These are phyloP conservation scores for Harpagifer antarcticus DNA, from an alignment of 2,797 vertebrate species.

Conservation along the genomic window DNA sequence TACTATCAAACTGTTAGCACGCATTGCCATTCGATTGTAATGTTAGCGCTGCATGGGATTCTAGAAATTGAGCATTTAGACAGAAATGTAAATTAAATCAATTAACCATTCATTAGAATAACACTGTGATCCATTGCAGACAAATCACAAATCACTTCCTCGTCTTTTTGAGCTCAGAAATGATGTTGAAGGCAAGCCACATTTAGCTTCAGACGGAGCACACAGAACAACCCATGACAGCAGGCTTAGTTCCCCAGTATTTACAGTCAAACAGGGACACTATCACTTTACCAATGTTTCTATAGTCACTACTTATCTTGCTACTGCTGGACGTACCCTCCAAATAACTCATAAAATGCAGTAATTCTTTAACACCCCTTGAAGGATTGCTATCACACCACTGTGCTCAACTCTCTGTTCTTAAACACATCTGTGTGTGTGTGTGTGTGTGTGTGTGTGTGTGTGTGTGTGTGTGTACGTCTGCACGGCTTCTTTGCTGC, in stretches of 20 bases:
- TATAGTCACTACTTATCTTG: background rate
- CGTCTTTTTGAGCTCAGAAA: background rate
- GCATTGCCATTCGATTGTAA: background rate
- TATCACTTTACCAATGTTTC: rapidly evolving
- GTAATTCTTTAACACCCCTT: conserved; percentile 8
- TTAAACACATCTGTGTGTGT: conserved; percentile 40
- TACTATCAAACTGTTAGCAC: background rate
- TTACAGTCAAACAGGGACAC: no score
- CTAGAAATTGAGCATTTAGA: no score
- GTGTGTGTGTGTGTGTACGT: no score
- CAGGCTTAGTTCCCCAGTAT: background rate
- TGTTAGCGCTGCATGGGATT: no score
- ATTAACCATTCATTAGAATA: no score
- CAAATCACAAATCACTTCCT: background rate
- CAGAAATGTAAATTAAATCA: no score
- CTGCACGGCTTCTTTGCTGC: conserved; percentile 59
- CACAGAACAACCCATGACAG: no score
- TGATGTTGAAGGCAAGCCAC: background rate
- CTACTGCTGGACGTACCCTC: background rate
- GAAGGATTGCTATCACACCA: background rate
- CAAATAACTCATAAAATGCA: background rate
- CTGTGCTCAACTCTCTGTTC: conserved; percentile 6
- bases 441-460: conserved; percentile 1
- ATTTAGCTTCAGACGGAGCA: background rate
- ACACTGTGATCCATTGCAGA: no score